Conservation (phyloP, 2,888 invertebrate species). For the Eupithecia vulgata region DNA sequence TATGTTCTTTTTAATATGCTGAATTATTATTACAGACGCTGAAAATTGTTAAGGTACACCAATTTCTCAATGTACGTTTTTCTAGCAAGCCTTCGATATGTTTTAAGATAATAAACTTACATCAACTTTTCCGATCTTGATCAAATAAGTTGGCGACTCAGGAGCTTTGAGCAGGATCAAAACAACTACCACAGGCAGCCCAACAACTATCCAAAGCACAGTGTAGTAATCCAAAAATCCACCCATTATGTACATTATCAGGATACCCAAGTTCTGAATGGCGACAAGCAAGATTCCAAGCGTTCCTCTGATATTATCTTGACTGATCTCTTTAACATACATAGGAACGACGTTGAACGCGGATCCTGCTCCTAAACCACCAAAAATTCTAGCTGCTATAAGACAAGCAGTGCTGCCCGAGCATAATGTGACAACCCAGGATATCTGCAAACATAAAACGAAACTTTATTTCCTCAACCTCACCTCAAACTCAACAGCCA, state of each 20-base stretch:
- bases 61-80: neutral
- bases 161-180: conserved; percentile 58
- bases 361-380: conserved; percentile 57
- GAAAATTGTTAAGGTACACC: neutral
- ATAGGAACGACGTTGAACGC: conserved; percentile 59
- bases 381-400: conserved; percentile 52
- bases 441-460: neutral
- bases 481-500: no score
- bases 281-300: conserved; percentile 53
- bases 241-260: conserved; percentile 59
- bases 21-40: neutral
- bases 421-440: neutral
- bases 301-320: conserved; percentile 59
- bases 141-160: conserved; percentile 66
- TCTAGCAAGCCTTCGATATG: neutral
- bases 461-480: no score
- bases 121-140: conserved; percentile 59
- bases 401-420: conserved; percentile 34
- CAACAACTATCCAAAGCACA: conserved; percentile 53
- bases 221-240: conserved; percentile 58
- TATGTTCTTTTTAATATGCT: neutral
- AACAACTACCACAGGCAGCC: conserved; percentile 51
- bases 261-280: conserved; percentile 55
- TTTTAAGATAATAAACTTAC: conserved; percentile 46
- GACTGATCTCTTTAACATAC: conserved; percentile 65